A percentile compares a stretch with the other conserved stretches of the same genome.
Conservation (phyloP, 92 coral and sea anemone genomes). For the Epizoanthus stellaris region DNA sequence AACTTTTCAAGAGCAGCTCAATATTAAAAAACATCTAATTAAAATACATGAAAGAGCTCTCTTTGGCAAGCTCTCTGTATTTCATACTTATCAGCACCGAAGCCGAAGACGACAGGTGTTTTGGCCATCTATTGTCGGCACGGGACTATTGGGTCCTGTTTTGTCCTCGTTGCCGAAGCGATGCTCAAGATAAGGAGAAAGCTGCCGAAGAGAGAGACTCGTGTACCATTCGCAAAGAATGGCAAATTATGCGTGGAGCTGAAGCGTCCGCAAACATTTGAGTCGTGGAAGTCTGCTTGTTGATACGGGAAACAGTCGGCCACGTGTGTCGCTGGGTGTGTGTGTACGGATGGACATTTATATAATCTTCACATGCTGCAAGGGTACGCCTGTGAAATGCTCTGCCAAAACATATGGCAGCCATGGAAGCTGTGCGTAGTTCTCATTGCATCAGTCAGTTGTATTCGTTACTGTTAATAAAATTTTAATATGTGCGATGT, state of each 20-base stretch:
- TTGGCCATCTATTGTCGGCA: background rate
- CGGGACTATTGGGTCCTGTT: background rate
- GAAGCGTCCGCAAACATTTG: background rate
- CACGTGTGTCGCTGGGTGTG: background rate
- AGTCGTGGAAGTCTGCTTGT: background rate
- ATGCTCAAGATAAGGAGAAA: background rate
- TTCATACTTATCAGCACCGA: background rate
- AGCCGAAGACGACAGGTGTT: constrained; percentile 25
- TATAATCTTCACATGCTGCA: too few relatives aligned
- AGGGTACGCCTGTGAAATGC: too few relatives aligned
- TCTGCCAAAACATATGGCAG: too few relatives aligned
- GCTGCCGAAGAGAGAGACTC: background rate
- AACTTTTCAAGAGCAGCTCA: constrained; percentile 9
- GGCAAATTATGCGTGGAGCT: constrained; percentile 4
- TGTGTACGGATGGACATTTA: background rate
- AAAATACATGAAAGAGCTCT: background rate
- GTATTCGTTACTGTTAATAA: too few relatives aligned
- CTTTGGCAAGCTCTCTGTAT: background rate
- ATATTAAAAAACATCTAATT: background rate
- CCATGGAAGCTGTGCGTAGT: too few relatives aligned
- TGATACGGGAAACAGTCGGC: background rate
- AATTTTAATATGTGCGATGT: too few relatives aligned
- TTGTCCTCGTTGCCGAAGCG: constrained; percentile 32
- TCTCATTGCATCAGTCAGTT: too few relatives aligned
- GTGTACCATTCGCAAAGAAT: background rate